Percentiles rank a stretch among this genome's conserved stretches.
phyloP scores from a whole-genome alignment of 2,888 invertebrate genomes.

The Drosophila neotestacea region DNA sequence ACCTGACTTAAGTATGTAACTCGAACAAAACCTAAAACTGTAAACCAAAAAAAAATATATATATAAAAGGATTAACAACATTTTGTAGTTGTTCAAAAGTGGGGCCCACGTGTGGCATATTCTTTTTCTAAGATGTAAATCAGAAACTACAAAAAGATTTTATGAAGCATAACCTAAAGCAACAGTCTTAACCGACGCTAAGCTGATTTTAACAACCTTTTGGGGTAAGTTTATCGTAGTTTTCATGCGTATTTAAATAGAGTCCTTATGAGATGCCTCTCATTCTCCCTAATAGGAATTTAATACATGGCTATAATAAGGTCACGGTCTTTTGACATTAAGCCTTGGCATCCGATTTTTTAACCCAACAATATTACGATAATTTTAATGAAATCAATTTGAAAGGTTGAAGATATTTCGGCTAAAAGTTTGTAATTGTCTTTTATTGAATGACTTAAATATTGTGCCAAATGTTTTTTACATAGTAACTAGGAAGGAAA shows the following conservation, averaged over 20 bases:
- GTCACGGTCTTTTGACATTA: slow-evolving; percentile 4
- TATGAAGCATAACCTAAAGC: slow-evolving; percentile 42
- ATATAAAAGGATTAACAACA: slow-evolving; percentile 15
- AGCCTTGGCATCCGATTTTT: slow-evolving; percentile 31
- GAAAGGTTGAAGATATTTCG: slow-evolving; percentile 4
- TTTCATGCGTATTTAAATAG: slow-evolving; percentile 9
- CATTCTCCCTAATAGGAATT: slow-evolving; percentile 4
- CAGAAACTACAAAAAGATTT: slow-evolving; percentile 14
- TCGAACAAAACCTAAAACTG: slow-evolving; percentile 2
- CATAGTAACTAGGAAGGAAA: too few relatives aligned
- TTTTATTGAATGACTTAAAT: slow-evolving; percentile 27
- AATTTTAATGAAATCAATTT: slow-evolving; percentile 27
- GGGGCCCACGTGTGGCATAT: slow-evolving; percentile 13
- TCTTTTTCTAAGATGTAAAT: slow-evolving; percentile 22
- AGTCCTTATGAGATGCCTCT: slow-evolving; percentile 2
- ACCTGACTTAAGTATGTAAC: neutral
- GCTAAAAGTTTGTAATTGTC: slow-evolving; percentile 46
- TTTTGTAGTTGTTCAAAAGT: slow-evolving; percentile 5
- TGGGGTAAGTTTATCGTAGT: slow-evolving; percentile 57
- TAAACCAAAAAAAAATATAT: neutral
- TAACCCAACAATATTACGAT: slow-evolving; percentile 1
- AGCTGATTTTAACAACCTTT: slow-evolving; percentile 40
- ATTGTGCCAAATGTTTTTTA: too few relatives aligned
- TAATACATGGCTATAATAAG: slow-evolving; percentile 2
- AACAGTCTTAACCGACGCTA: slow-evolving; percentile 47